Conservation (phyloP, 2,888 invertebrate species). For the Lithophane socia region DNA sequence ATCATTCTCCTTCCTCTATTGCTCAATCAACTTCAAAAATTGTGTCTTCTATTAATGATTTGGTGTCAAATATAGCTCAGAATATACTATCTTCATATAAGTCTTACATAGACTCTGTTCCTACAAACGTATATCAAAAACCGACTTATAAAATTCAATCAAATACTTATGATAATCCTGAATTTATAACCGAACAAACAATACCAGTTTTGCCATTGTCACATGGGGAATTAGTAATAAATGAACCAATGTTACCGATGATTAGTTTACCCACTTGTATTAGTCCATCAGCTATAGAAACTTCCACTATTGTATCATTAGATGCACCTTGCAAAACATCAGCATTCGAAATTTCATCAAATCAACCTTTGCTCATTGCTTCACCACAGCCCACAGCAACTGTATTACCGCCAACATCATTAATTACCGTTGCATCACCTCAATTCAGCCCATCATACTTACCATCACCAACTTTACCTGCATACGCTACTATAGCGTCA, state of each 20-base stretch:
- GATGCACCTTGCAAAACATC: neutral
- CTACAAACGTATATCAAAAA: neutral
- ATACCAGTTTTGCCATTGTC: neutral
- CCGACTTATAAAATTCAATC: neutral
- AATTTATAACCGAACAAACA: neutral
- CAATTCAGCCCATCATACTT: slow-evolving; percentile 39
- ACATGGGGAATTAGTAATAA: neutral
- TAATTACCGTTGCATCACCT: slow-evolving; percentile 19
- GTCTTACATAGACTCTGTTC: neutral
- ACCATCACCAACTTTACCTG: slow-evolving; percentile 55
- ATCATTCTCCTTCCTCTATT: slow-evolving; percentile 8
- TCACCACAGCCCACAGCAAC: neutral
- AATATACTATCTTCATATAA: slow-evolving; percentile 31
- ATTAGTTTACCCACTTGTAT: neutral
- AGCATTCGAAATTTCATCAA: slow-evolving; percentile 2
- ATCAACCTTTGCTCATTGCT: neutral
- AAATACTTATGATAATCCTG: neutral
- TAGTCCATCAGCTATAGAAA: neutral
- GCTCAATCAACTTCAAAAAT: slow-evolving; percentile 18
- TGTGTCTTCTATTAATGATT: slow-evolving; percentile 41
- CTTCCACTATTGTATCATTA: neutral
- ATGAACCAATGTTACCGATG: neutral
- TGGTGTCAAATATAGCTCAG: slow-evolving; percentile 43
- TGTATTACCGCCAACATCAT: slow-evolving; percentile 12
- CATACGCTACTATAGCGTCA: slow-evolving; percentile 19